A percentile compares a stretch with the other conserved stretches of the same genome.
Evolutionary conservation across 2,888 invertebrate species (phyloP).

Genomic region (Mechanitis messenoides): DNA sequence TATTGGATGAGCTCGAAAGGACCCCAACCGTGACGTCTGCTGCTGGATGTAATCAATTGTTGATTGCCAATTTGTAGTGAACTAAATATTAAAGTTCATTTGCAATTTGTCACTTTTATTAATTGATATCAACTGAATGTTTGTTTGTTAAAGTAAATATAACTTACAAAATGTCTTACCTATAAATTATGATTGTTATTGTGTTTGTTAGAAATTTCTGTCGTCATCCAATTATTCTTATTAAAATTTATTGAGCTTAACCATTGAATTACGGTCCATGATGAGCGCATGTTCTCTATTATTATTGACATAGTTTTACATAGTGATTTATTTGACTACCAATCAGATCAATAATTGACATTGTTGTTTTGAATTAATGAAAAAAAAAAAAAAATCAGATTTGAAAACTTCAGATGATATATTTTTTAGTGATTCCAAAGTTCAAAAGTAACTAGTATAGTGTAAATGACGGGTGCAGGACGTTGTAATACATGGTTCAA

Average conservation of each 20-base stretch:
- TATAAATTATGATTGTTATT: conserved; percentile 36
- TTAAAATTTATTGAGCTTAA: conserved; percentile 58
- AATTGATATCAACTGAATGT: background rate
- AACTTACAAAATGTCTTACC: conserved; percentile 8
- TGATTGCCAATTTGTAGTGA: conserved; percentile 67
- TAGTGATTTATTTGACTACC: conserved; percentile 55
- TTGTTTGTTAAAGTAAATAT: conserved; percentile 5
- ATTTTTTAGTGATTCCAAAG: background rate
- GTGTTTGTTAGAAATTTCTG: conserved; percentile 39
- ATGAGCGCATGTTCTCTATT: conserved; percentile 43
- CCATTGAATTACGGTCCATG: conserved; percentile 52
- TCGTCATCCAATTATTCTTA: conserved; percentile 53
- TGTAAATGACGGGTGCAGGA: conserved; percentile 51
- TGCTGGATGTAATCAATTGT: conserved; percentile 50
- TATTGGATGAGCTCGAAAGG: conserved; percentile 30
- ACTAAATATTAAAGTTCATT: conserved; percentile 53
- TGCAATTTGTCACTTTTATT: conserved; percentile 28
- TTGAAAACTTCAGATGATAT: conserved; percentile 6
- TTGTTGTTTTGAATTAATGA: conserved; percentile 6
- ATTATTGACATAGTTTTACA: conserved; percentile 53
- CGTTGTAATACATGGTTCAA: conserved; percentile 67
- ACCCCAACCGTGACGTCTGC: conserved; percentile 35
- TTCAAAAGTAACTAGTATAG: background rate
- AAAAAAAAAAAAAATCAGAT: background rate
- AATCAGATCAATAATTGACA: conserved; percentile 25